These are phyloP conservation scores for Garra rufa DNA, from an alignment of 2,113 vertebrate species.

Conservation along the genomic window DNA sequence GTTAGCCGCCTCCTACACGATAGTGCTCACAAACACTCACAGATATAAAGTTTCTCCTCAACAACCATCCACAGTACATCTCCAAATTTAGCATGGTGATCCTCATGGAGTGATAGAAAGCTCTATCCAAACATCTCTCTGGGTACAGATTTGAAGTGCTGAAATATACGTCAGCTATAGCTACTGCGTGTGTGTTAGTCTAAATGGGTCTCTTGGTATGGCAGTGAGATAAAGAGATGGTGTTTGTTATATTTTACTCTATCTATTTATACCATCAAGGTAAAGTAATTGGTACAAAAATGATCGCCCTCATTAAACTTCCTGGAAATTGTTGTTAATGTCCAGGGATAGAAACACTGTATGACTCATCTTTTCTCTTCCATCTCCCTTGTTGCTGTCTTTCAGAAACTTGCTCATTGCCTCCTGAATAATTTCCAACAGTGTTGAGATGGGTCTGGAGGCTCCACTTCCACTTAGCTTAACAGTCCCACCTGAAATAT, in stretches of 20 bases:
- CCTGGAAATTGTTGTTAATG: slow-evolving; percentile 13
- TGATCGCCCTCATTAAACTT: slow-evolving; percentile 16
- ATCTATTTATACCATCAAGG: neutral
- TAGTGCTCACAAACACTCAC: slow-evolving; percentile 24
- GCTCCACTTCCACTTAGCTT: slow-evolving; percentile 18
- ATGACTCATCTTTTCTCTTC: slow-evolving; percentile 11
- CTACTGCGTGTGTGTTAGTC: neutral
- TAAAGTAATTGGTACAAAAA: slow-evolving; percentile 25
- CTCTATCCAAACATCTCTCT: slow-evolving; percentile 3
- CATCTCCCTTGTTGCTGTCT: neutral
- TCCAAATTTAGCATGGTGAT: slow-evolving; percentile 26
- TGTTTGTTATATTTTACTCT: neutral
- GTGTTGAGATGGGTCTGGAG: neutral
- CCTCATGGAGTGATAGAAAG: neutral
- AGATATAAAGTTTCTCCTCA: slow-evolving; percentile 49
- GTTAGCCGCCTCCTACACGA: slow-evolving; percentile 2
- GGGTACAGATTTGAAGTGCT: slow-evolving; percentile 5
- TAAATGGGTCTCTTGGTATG: neutral
- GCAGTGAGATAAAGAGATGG: neutral
- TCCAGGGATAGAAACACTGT: slow-evolving; percentile 14
- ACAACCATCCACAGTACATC: slow-evolving; percentile 15
- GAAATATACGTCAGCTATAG: slow-evolving; percentile 23
- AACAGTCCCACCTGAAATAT: slow-evolving; percentile 23
- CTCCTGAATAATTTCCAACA: slow-evolving; percentile 41
- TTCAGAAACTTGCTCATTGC: slow-evolving; percentile 5